Percentiles rank a stretch among this genome's conserved stretches.
phyloP scores from a whole-genome alignment of 2,797 vertebrate genomes.

The Caiman crocodilus region DNA sequence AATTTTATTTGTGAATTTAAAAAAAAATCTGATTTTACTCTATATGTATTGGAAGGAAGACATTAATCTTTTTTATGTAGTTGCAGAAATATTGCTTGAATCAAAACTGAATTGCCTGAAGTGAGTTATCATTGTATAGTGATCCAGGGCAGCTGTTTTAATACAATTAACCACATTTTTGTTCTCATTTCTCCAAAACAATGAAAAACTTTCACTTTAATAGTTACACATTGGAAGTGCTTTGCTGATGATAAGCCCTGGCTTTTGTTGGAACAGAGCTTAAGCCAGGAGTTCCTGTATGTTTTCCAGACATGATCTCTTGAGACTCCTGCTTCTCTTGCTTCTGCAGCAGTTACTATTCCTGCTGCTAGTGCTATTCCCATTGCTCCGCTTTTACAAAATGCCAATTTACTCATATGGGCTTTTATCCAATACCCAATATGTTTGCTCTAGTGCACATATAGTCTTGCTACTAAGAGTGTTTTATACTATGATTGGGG shows the following conservation, averaged over 20 bases:
- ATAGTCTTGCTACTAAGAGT: neutral
- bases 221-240: slow-evolving; percentile 46
- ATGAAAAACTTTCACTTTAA: slow-evolving; percentile 58
- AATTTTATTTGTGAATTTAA: neutral
- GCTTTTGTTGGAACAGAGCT: slow-evolving; percentile 63
- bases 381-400: slow-evolving; percentile 21
- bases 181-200: neutral
- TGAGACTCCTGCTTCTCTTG: slow-evolving; percentile 42
- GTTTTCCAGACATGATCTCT: slow-evolving; percentile 62
- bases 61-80: neutral
- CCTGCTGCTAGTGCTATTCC: slow-evolving; percentile 55
- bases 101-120: neutral
- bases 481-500: neutral
- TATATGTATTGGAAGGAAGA: neutral
- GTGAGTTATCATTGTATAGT: neutral
- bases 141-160: neutral
- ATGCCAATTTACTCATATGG: slow-evolving; percentile 38
- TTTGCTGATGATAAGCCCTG: slow-evolving; percentile 72
- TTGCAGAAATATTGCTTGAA: neutral
- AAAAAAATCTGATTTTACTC: neutral
- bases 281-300: slow-evolving; percentile 60
- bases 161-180: neutral
- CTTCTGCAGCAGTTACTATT: slow-evolving; percentile 59
- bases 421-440: neutral
- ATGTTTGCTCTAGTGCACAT: neutral